These are phyloP conservation scores for Iphiclides podalirius DNA, from an alignment of 2,888 invertebrate species.

Conservation along the genomic window DNA sequence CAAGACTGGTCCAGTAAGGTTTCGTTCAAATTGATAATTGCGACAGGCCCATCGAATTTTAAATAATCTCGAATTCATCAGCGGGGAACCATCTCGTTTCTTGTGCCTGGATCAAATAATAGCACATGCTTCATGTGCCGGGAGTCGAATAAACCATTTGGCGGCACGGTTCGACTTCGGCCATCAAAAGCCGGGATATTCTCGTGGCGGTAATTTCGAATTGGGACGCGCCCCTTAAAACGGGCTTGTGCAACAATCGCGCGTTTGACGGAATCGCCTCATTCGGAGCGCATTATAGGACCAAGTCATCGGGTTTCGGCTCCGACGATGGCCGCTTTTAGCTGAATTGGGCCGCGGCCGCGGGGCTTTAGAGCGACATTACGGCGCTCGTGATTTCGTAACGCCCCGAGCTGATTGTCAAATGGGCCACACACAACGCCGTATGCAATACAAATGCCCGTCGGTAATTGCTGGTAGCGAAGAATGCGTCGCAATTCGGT, in stretches of 20 bases:
- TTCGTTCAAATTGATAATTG: too few species aligned
- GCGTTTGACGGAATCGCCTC: constrained; percentile 16
- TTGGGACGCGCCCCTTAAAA: constrained; percentile 20
- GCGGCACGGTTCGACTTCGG: constrained; percentile 9
- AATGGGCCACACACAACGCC: constrained; percentile 32
- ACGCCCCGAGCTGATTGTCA: too few species aligned
- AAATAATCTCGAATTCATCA: too few species aligned
- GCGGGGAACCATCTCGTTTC: neutral
- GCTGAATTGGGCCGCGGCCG: constrained; percentile 36
- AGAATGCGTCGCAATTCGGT: constrained; percentile 33
- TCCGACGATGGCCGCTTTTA: too few species aligned
- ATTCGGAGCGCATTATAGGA: constrained; percentile 25
- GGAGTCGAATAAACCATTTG: constrained; percentile 6
- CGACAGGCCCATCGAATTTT: too few species aligned
- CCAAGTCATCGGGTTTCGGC: too few species aligned
- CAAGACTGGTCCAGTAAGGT: too few species aligned
- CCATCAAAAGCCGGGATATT: constrained; percentile 23
- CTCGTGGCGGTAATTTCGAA: constrained; percentile 16
- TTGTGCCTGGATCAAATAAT: neutral
- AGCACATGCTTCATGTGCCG: neutral
- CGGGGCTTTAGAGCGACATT: too few species aligned
- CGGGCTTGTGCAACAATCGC: constrained; percentile 17
- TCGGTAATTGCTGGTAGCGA: constrained; percentile 34
- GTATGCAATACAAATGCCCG: constrained; percentile 3
- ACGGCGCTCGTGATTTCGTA: too few species aligned